Evolutionary conservation across 2,797 vertebrate species (phyloP), one percentile per base, ranked within the genome.

Genomic region (Mallotus villosus): DNA sequence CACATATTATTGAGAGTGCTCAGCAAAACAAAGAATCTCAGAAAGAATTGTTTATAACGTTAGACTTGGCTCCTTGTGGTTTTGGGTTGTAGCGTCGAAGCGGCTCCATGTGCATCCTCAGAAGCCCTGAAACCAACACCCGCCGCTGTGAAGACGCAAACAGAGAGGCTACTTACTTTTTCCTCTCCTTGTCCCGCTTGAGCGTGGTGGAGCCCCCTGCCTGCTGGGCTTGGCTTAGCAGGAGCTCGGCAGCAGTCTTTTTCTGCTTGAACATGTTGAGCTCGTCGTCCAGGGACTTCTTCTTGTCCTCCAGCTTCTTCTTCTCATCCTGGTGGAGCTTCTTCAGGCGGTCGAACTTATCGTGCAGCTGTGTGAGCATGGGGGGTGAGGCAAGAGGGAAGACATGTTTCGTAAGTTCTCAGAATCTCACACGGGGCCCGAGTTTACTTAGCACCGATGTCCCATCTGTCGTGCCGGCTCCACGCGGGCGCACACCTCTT

Each of bases 251-350:
- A 0, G 97, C 98, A 0, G 95, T 96, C 93, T 97, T 99, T 91
- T 96, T 96, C 91, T 99, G 97, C 89, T 98, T 99, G 90, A 99
- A 99, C 62, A 93, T 93, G 55, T 97, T 98, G 70, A 98, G 86
- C 90, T 99, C 98, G 27, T 99, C 97, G 2, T 99, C 98, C 79
- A 99, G 91, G 61, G 90, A 75, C 82, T 98, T 98, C 89, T 95
- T 99, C 90, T 98, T 99, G 25, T 99, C 97, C 85, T 99, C 98
- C 74, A 99, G 87, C 82, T 99, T 99, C 92, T 99, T 99, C 82
- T 99, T 99, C 85, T 99, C 98, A 0, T 99, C 97, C 87, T 98
- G 97, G 87, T 99, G 97, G 65, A 98, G 92, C 80, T 98, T 99
- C 92, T 99, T 99, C 86, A 99, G 85, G 62, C 96, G 96, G 83